Evolutionary conservation across 1,140 invertebrate species (phyloP), one percentile per base, ranked within the genome.

Genomic region (Tribolium madens): DNA sequence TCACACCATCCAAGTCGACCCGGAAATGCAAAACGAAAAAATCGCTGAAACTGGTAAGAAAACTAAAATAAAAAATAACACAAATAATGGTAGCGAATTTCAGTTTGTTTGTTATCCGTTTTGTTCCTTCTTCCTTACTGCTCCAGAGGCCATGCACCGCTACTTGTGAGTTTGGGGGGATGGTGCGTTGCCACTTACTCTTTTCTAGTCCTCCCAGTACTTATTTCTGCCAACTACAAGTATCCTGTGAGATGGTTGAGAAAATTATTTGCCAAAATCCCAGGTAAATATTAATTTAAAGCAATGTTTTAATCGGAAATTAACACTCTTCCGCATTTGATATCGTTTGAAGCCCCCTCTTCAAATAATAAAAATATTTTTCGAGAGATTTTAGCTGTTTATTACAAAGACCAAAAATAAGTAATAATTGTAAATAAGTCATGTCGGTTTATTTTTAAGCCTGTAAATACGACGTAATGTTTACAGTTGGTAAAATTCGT

Each of bases 161-260:
- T 91, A 1, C 82, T 92, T 7, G 86, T 88, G 12, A 85, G 86
- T 33, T 83, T 91, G 1, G 90, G 90, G 14, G 88, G 89, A 4
- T 89, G 89, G 87, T 87, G 90, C 60, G 79, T 88, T 2, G 89
- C 89, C 0, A 88, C 88, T 0, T 92, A 91, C 81, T 91, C 90
- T 1, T 91, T 88, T 78, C 83, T 92, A 6, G 89, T 92, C 7
- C 81, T 91, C 14, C 90, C 91, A 0, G 85, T 91, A 14, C 87
- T 91, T 9, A 89, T 91, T 69, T 91, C 90, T 0, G 90, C 90
- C 36, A 91, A 91, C 84, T 91, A 91, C 83, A 88, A 88, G 78
- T 92, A 91, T 82, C 90, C 90, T 4, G 88, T 89, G 9, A 84
- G 87, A 31, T 89, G 88, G 86, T 85, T 86, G 36, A 79, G 81